Conservation (phyloP, 2,113 vertebrate species). For the Pachycephala philippinensis region DNA sequence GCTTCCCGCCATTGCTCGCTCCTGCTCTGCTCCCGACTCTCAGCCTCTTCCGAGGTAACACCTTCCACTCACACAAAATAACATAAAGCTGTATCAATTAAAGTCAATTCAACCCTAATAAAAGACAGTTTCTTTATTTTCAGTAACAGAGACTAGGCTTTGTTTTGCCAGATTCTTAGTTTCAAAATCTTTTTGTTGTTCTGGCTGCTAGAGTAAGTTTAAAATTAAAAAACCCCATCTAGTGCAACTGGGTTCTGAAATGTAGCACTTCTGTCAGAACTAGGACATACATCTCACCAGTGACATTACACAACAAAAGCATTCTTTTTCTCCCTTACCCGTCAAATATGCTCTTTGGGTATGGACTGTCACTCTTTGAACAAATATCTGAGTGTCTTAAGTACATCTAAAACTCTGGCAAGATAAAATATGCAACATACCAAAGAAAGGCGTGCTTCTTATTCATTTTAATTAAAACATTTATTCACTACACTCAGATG, state of each 20-base stretch:
- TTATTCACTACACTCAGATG: background rate
- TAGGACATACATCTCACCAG: background rate
- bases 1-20: background rate
- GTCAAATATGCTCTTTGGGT: background rate
- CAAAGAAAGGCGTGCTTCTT: background rate
- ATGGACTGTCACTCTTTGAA: background rate
- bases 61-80: too few relatives aligned
- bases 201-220: background rate
- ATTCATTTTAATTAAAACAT: slow-evolving; percentile 5
- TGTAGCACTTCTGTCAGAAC: background rate
- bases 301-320: background rate
- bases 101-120: background rate
- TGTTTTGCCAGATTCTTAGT: background rate
- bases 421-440: background rate
- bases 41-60: background rate
- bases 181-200: background rate
- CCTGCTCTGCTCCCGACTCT: background rate
- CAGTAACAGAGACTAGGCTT: background rate
- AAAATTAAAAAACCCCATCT: background rate
- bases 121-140: background rate
- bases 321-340: background rate
- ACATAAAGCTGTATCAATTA: background rate
- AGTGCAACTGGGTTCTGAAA: background rate
- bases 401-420: background rate
- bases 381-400: background rate